Evolutionary conservation across 2,888 invertebrate genomes (phyloP).

Genomic region (Sphecodes monilicornis): DNA sequence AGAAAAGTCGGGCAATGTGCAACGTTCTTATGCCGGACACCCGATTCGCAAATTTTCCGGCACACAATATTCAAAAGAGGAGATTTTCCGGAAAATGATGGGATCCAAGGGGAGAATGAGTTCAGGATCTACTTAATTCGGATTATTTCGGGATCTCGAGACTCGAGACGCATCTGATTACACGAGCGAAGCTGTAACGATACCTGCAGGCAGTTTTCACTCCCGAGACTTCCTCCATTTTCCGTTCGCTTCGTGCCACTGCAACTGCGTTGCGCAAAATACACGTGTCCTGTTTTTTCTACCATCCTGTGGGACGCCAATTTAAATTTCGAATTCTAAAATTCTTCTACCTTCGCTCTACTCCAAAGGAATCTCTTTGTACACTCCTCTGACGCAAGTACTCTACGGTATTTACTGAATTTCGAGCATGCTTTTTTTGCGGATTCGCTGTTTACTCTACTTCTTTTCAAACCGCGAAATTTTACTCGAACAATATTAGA

Average conservation of each 20-base stretch:
- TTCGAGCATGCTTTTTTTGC: neutral
- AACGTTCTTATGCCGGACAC: too few species aligned
- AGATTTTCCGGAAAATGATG: neutral
- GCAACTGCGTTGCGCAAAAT: neutral
- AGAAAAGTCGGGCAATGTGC: neutral
- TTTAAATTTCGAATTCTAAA: neutral
- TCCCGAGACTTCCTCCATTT: neutral
- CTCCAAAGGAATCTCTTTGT: neutral
- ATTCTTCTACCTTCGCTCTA: neutral
- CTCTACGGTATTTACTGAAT: neutral
- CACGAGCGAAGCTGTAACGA: neutral
- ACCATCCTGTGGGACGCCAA: neutral
- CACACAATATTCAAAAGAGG: too few species aligned
- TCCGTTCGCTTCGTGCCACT: neutral
- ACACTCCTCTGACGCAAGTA: neutral
- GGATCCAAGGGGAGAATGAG: neutral
- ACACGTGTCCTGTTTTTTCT: neutral
- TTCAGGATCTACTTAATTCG: conserved; percentile 47
- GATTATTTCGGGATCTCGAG: conserved; percentile 47
- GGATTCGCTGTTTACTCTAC: neutral
- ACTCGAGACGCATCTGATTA: conserved; percentile 42
- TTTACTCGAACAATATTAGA: neutral
- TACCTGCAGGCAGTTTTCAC: neutral
- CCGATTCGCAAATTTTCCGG: neutral
- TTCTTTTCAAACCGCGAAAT: neutral